Base-by-base conservation (phyloP, 2,113 vertebrate species). In the Dryoscopus gambensis region DNA sequence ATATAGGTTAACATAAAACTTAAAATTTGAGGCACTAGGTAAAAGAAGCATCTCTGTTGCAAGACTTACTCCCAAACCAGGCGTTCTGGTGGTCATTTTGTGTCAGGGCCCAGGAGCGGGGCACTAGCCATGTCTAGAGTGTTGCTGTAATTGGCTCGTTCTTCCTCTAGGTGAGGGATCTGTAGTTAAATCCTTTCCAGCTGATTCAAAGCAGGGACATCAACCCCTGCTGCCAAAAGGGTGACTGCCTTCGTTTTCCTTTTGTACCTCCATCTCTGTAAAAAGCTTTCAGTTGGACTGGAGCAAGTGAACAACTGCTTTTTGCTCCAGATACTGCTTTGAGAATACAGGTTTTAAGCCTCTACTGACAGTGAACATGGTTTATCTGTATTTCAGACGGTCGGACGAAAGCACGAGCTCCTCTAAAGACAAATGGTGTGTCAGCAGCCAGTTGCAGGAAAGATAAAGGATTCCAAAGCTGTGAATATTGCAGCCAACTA, bases 401-500 rank as follows among this genome's bases (percentile, higher is more conserved):
- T n/a, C 0, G 1, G 44, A 64, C 4, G 8, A 69, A 92, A 84
- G 69, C 91, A 75, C 1, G 1, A 89, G n/a, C 40, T 94, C 49
- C 64, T 73, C 73, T 68, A 60, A 94, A 95, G 94, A 95, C 65
- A 96, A 95, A 96, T 91, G 89, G 31, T 10, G 1, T 78, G 89
- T 91, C 87, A 78, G 69, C 1, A 1, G 64, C 81, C 84, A 86
- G 57, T 44, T 93, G 60, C 62, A 79, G 81, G 46, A 37, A 92
- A 87, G 84, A 75, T 68, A 91, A 94, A 95, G 76, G 35, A 89
- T 84, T 93, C 83, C 80, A 84, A 87, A 90, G 63, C 59, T 90
- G 68, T 81, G 80, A 92, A 94, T 94, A 94, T 90, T 96, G 92
- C 87, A 91, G 94, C 62, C 88, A 86, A 1, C 70, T 94, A 76